These are phyloP conservation scores for Phymastichus coffea DNA, from an alignment of 1,140 invertebrate species.

Conservation along the genomic window DNA sequence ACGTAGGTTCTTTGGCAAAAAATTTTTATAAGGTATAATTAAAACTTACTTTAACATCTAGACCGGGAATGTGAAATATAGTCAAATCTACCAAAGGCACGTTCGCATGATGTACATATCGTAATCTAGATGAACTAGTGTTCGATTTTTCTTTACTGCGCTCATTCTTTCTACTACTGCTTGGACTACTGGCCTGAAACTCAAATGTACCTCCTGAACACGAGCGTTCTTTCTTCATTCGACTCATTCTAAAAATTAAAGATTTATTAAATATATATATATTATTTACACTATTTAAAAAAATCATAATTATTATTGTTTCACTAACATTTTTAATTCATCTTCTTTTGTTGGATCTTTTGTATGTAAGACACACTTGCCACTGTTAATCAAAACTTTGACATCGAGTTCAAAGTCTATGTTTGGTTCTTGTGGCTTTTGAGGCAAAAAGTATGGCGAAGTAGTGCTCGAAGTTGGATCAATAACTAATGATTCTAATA, in stretches of 20 bases:
- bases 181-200: constrained; percentile 61
- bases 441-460: constrained; percentile 51
- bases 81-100: constrained; percentile 76
- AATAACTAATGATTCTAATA: constrained; percentile 46
- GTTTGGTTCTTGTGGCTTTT: constrained; percentile 82
- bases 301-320: constrained; percentile 30
- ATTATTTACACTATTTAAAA: background rate
- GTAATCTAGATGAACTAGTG: constrained; percentile 52
- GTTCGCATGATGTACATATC: constrained; percentile 52
- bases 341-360: constrained; percentile 79
- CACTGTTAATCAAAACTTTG: constrained; percentile 94
- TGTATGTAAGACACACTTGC: constrained; percentile 94
- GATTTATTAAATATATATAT: background rate
- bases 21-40: too few species aligned
- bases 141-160: constrained; percentile 54
- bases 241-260: constrained; percentile 49
- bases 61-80: constrained; percentile 91
- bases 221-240: constrained; percentile 71
- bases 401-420: constrained; percentile 96
- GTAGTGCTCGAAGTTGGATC: constrained; percentile 50
- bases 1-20: too few species aligned
- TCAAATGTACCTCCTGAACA: constrained; percentile 71
- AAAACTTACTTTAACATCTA: constrained; percentile 81
- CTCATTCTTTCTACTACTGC: constrained; percentile 53
- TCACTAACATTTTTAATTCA: constrained; percentile 61